A percentile compares a stretch with the other conserved stretches of the same genome.
Evolutionary conservation across 1,140 invertebrate species (phyloP).

Genomic region (Sipha flava): DNA sequence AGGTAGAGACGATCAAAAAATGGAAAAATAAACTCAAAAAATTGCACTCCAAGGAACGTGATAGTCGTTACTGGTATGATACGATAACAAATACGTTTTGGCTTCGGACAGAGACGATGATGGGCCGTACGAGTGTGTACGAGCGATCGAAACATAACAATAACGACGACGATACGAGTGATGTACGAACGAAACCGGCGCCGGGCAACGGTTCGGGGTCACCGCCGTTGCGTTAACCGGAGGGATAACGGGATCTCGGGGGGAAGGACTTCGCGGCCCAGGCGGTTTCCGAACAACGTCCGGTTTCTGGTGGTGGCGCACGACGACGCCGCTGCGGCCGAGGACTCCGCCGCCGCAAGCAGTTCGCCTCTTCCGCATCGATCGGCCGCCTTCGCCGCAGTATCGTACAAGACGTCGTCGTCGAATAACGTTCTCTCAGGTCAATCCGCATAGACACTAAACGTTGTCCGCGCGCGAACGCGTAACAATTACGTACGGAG

Average conservation of each 20-base stretch:
- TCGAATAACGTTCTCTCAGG: not conserved
- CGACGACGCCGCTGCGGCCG: not conserved
- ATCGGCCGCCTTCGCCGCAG: not conserved
- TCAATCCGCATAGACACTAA: no score
- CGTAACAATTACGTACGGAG: no score
- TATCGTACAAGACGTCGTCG: conserved; percentile 3
- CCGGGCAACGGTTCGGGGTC: not conserved
- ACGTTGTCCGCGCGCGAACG: not conserved
- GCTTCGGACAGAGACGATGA: no score
- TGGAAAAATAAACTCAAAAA: no score
- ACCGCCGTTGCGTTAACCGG: not conserved
- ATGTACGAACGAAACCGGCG: not conserved
- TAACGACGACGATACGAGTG: not conserved
- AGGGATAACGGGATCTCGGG: conserved; percentile 5
- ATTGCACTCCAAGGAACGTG: no score
- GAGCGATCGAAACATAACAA: no score
- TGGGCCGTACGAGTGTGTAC: no score
- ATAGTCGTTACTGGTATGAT: no score
- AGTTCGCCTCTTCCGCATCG: not conserved
- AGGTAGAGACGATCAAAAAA: no score
- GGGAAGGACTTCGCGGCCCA: not conserved
- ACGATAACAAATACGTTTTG: no score
- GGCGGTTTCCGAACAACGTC: not conserved
- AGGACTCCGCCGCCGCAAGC: no score
- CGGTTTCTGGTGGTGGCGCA: not conserved